These are phyloP conservation scores for Porites lutea DNA, from an alignment of 64 coral and sea anemone genomes.

Conservation along the genomic window DNA sequence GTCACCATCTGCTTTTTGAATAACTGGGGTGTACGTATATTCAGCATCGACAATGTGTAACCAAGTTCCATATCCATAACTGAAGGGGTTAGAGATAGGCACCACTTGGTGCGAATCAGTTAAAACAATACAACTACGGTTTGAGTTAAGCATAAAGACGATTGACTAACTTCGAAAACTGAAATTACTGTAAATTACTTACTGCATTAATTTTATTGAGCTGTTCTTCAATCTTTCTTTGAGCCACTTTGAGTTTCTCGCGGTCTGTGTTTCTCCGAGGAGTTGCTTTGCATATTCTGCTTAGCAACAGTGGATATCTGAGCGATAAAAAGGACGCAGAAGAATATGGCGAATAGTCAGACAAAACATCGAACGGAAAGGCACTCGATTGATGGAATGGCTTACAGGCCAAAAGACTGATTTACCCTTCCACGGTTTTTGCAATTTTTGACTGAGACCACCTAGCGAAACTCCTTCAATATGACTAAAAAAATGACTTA, in stretches of 20 bases:
- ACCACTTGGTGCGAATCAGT: too few relatives aligned
- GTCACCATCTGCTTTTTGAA: too few relatives aligned
- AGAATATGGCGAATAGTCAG: not conserved
- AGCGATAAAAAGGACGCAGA: not conserved
- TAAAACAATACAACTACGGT: not conserved
- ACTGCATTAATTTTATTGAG: slow-evolving; percentile 96
- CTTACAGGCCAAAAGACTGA: not conserved
- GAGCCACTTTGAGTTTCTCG: slow-evolving; percentile 91
- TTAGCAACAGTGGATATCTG: slow-evolving; percentile 93
- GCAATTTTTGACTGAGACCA: too few relatives aligned
- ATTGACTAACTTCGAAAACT: not conserved
- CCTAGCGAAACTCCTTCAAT: too few relatives aligned
- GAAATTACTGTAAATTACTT: not conserved
- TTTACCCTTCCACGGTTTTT: not conserved
- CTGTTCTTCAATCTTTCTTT: slow-evolving; percentile 95
- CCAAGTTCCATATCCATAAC: too few relatives aligned
- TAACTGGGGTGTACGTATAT: too few relatives aligned
- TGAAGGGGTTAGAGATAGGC: too few relatives aligned
- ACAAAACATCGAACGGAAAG: not conserved
- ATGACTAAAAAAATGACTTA: too few relatives aligned
- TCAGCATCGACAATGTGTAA: too few relatives aligned
- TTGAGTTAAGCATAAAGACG: too few relatives aligned
- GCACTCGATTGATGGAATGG: not conserved
- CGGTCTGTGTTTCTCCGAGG: slow-evolving; percentile 86
- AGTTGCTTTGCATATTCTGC: slow-evolving; percentile 91